Conservation (phyloP, 2,888 invertebrate genomes). For the Polymixis flavicincta region DNA sequence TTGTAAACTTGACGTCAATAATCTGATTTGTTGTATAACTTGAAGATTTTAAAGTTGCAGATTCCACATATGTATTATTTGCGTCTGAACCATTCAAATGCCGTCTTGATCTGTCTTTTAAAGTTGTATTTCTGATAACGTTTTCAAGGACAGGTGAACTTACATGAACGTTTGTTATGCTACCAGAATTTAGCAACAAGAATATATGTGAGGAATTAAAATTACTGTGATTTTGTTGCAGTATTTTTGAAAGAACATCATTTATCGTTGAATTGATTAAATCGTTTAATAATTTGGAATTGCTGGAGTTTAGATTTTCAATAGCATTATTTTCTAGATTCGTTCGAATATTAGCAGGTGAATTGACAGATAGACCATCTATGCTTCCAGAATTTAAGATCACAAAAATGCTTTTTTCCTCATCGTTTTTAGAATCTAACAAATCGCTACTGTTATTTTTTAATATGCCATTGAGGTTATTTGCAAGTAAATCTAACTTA, state of each 20-base stretch:
- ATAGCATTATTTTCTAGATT: background rate
- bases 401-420: background rate
- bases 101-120: slow-evolving; percentile 2
- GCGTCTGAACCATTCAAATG: background rate
- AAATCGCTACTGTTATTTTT: background rate
- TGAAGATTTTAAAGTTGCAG: background rate
- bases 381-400: slow-evolving; percentile 26
- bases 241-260: slow-evolving; percentile 12
- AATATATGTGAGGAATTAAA: slow-evolving; percentile 1
- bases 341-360: background rate
- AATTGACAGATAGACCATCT: slow-evolving; percentile 2
- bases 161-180: slow-evolving; percentile 10
- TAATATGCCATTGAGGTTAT: background rate
- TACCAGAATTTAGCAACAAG: slow-evolving; percentile 31
- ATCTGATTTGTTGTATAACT: background rate
- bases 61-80: background rate
- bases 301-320: background rate
- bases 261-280: slow-evolving; percentile 7
- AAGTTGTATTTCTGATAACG: background rate
- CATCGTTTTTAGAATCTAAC: background rate
- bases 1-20: slow-evolving; percentile 20
- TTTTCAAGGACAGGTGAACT: background rate
- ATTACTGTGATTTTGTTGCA: background rate
- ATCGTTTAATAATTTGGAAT: background rate
- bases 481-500: background rate